A percentile compares a stretch with the other conserved stretches of the same genome.
Conservation (phyloP, 2,888 invertebrate species). For the Brachylomia viminalis region DNA sequence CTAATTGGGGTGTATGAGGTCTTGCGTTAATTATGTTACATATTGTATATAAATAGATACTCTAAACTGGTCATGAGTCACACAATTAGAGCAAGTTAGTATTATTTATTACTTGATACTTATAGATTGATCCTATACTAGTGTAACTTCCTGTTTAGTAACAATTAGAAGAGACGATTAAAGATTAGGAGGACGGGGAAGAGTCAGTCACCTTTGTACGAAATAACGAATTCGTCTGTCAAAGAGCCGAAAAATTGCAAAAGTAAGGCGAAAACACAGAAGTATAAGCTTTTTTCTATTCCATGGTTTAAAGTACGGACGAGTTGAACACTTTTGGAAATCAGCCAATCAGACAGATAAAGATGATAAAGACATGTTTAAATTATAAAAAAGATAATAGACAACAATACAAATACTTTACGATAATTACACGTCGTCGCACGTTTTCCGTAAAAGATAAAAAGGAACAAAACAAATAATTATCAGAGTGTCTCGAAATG, state of each 20-base stretch:
- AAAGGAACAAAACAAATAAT: neutral
- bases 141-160: neutral
- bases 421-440: neutral
- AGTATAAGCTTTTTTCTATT: neutral
- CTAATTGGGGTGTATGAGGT: too few relatives aligned
- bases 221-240: neutral
- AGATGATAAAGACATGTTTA: neutral
- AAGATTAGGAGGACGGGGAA: neutral
- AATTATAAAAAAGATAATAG: neutral
- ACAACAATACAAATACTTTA: neutral
- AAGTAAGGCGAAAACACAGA: too few relatives aligned
- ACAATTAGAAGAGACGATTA: neutral
- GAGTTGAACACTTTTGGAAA: neutral
- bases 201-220: neutral
- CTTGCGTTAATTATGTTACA: too few relatives aligned
- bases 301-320: neutral
- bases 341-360: neutral
- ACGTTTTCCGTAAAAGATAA: slow-evolving; percentile 34
- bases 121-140: neutral
- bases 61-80: too few relatives aligned
- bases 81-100: too few relatives aligned
- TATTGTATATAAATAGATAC: too few relatives aligned
- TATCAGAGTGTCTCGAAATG: neutral
- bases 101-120: slow-evolving; percentile 1
- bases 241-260: neutral